Conservation (phyloP, 2,113 vertebrate genomes). For the Spermophilus dauricus region DNA sequence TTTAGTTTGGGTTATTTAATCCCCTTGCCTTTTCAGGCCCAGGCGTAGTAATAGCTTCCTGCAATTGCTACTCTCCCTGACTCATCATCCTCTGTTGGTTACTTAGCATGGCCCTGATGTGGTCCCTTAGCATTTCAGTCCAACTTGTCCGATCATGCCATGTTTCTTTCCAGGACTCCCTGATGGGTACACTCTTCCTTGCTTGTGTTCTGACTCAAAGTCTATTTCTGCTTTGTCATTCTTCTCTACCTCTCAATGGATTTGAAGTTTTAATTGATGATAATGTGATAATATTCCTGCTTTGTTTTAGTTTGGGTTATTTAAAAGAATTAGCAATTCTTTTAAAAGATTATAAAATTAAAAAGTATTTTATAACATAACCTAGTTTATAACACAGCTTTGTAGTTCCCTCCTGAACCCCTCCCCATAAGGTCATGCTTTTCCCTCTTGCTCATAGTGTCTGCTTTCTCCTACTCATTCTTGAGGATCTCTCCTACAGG, state of each 20-base stretch:
- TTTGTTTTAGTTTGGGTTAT: not conserved
- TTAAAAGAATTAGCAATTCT: not conserved
- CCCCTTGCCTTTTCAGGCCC: not conserved
- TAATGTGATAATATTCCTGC: not conserved
- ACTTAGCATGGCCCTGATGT: not conserved
- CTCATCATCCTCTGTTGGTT: not conserved
- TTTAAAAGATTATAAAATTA: not conserved
- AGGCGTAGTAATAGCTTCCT: not conserved
- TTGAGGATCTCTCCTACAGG: not conserved
- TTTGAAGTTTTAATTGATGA: not conserved
- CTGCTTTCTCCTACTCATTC: not conserved
- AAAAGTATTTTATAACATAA: not conserved
- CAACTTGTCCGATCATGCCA: not conserved
- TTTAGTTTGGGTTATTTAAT: constrained; percentile 24
- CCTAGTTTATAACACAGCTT: not conserved
- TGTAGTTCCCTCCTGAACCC: not conserved
- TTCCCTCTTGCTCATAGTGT: not conserved
- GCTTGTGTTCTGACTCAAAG: not conserved
- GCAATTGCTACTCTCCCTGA: not conserved
- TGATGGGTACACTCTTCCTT: not conserved
- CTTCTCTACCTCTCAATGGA: not conserved
- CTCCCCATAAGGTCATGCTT: not conserved
- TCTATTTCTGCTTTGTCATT: not conserved
- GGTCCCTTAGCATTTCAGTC: not conserved
- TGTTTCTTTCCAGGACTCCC: not conserved